Evolutionary conservation across 2,797 vertebrate species (phyloP), one percentile per base, ranked within the genome.

Genomic region (Propithecus perrieri): DNA sequence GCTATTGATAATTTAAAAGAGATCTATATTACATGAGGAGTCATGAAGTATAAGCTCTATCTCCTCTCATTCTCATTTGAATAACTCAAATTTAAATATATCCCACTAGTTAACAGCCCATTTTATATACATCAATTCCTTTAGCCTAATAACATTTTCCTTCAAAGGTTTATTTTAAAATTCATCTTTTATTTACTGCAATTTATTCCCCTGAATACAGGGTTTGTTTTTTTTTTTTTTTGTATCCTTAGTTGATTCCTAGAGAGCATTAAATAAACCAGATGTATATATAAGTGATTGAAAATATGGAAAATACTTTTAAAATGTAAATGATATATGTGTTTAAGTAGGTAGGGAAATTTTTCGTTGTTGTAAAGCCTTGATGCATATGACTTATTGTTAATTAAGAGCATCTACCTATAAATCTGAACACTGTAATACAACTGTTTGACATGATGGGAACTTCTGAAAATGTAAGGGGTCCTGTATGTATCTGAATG

Each of bases 281-380:
- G 12, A 84, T 89, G 2, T 81, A 89, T 84, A 57, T 59, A 85
- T 86, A n/a, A 86, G 57, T 69, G 78, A 81, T 33, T 83, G 11
- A 14, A 90, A 93, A 89, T 76, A 41, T 5, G 30, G 24, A 93
- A 96, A 93, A 90, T 33, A 0, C 15, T 88, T 96, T 93, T 72
- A 80, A 94, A 93, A 74, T 89, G 20, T 81, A n/a, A 87, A 63
- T 14, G 57, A 72, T 50, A 43, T 71, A 33, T 79, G 72, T 76
- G 38, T 76, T 7, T 63, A 79, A 79, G 72, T 61, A 63, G 35
- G 30, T 67, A 78, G 53, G 46, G 59, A 92, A 96, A 92, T 17
- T 93, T 69, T 91, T 89, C 57, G 28, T 24, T 65, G n/a, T 85
- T 96, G n/a, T 26, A 94, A 93, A 91, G 8, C 13, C 97, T 87